Base-by-base conservation (phyloP, 2,888 invertebrate species). In the Apoda limacodes region DNA sequence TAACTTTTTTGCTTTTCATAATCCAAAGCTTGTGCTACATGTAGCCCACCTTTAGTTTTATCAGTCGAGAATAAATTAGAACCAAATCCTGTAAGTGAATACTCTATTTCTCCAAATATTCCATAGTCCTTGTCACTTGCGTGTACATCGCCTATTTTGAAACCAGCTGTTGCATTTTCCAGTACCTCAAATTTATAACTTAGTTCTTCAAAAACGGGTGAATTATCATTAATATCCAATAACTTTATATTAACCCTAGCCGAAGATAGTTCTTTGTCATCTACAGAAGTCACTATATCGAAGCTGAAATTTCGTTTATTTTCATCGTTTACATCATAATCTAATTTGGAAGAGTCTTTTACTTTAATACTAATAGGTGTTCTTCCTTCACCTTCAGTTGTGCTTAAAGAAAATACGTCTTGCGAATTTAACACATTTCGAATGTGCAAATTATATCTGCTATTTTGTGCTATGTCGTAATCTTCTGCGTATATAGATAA, bases 1-100 rank as follows among this genome's bases (percentile, higher is more conserved):
- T 90, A 94, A 34, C 88, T 88, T 45, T 88, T 89, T 45, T 92
- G 90, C 7, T 83, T 84, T 56, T 95, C 94, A 52, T 90, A 90
- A 55, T 95, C 92, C 25, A 94, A 63, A 4, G 65, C 50, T 39
- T 83, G 83, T 0, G 82, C 81, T 1, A 92, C 85, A 35, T 80
- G 87, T 5, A 93, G 59, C 4, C 87, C 87, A 0, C 93, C 93
- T 6, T 75, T 82, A 22, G 61, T 69, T 1, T 80, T 69, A 50
- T 92, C 85, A 1, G 91, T 89, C 19, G 72, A 81, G 52, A 93
- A 93, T 49, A 87, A 85, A 42, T 90, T 88, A 0, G 90, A 87
- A 0, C 92, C 92, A 50, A 92, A 90, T 5, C 94, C 93, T 34
- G 88, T 86, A 0, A 94, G 57, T 1, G 84, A 80, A 54, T 93